phyloP scores from a whole-genome alignment of 2,888 invertebrate species.

The Agrotis clavis region DNA sequence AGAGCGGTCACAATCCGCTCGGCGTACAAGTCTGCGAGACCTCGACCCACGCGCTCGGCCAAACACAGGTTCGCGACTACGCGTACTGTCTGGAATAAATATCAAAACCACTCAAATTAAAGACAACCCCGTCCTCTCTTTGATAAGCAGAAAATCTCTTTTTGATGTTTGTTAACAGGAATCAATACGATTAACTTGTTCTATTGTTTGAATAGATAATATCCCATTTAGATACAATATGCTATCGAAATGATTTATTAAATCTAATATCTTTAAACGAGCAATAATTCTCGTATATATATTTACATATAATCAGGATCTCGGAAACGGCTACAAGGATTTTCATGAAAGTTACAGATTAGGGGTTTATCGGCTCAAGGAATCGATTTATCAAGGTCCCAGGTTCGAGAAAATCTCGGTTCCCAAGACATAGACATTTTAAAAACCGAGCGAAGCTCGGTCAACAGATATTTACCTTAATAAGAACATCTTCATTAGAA shows the following conservation, averaged over 20 bases:
- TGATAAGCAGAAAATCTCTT: too few species aligned
- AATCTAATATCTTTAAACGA: too few species aligned
- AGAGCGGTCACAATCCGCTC: conserved; percentile 83
- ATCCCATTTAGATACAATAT: not conserved
- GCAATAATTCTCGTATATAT: too few species aligned
- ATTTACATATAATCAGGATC: too few species aligned
- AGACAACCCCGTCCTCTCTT: not conserved
- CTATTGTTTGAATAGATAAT: not conserved
- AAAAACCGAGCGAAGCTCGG: too few species aligned
- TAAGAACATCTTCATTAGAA: conserved; percentile 92
- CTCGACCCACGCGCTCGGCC: conserved; percentile 94
- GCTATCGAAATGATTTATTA: not conserved
- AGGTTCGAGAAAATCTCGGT: too few species aligned
- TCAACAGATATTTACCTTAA: too few species aligned
- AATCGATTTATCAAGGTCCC: too few species aligned
- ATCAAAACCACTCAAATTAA: not conserved
- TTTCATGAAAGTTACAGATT: too few species aligned
- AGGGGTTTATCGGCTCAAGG: too few species aligned
- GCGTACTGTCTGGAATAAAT: conserved; percentile 92
- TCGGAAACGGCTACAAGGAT: too few species aligned
- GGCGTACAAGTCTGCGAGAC: conserved; percentile 88
- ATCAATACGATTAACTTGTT: not conserved
- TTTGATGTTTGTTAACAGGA: not conserved
- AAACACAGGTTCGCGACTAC: conserved; percentile 97
- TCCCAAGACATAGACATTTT: too few species aligned